These are phyloP conservation scores for Anaspis maculata DNA, from an alignment of 2,888 invertebrate genomes.

Conservation along the genomic window DNA sequence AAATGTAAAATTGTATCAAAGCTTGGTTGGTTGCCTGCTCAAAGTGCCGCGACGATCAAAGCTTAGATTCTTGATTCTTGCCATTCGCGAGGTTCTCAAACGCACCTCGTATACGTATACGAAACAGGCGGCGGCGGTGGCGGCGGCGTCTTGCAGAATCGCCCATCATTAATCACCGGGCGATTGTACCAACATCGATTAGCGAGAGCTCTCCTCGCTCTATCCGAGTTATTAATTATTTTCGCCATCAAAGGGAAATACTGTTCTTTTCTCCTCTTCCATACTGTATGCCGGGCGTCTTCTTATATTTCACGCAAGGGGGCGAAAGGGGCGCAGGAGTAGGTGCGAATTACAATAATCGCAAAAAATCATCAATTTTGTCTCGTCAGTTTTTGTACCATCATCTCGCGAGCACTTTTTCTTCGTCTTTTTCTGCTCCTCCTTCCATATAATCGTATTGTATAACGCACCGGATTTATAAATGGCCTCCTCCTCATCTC, in stretches of 20 bases:
- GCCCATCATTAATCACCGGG: conserved; percentile 38
- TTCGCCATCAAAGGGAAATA: conserved; percentile 33
- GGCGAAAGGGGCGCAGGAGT: no score
- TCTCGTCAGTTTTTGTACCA: conserved; percentile 24
- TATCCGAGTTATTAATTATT: conserved; percentile 38
- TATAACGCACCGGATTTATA: conserved; percentile 18
- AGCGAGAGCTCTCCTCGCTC: conserved; percentile 25
- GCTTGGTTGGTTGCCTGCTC: no score
- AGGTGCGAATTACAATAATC: conserved; percentile 32
- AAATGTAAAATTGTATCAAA: no score
- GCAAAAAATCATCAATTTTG: conserved; percentile 31
- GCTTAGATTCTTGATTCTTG: no score
- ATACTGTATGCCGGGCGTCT: no score
- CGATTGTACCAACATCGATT: conserved; percentile 39
- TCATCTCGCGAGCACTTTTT: conserved; percentile 15
- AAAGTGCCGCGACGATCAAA: no score
- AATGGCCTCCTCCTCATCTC: no score
- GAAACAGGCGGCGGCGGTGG: conserved; percentile 12
- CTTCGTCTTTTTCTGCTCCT: no score
- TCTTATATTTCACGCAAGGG: conserved; percentile 26
- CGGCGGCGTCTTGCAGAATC: conserved; percentile 13
- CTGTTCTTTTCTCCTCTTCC: conserved; percentile 25
- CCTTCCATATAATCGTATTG: conserved; percentile 17
- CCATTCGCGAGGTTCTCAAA: no score
- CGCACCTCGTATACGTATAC: no score